Evolutionary conservation across 2,113 vertebrate genomes (phyloP), one percentile per base, ranked within the genome.

Genomic region (Cacatua alba): DNA sequence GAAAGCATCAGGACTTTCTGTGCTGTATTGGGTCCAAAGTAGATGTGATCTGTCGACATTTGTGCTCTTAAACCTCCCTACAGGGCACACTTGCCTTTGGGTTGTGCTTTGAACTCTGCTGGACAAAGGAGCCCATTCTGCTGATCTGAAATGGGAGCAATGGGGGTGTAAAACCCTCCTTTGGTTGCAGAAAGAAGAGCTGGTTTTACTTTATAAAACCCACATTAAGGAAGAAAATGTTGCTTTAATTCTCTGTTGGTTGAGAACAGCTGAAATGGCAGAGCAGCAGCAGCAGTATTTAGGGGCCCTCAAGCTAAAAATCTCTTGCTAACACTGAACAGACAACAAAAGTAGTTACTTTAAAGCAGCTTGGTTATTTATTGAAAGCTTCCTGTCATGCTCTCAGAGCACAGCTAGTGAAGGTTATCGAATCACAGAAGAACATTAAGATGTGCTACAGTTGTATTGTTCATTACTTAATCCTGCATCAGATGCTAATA

Each of bases 131-230:
- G 70, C 23, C 68, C 76, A 12, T 89, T 91, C 87, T 74, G 55
- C 88, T 88, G 85, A 39, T 88, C 55, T 78, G 67, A 91, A 80
- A 86, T 68, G 65, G 62, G 78, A 93, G 67, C 8, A 1, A 31
- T 10, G 33, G 17, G 71, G 21, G 11, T 57, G 39, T 81, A 86
- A 92, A 90, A 89, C 52, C 60, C 52, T 80, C 48, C 53, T 92
- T 93, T 86, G 63, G 23, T 93, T 95, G 80, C 70, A 62, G 80
- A 75, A 71, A 55, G 69, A 95, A 76, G 70, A 76, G n/a, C 64
- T 91, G 77, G 8, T 92, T 95, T 94, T 92, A 71, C 92, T 94
- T 91, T 91, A 76, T 26, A 86, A 93, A 97, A 88, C 68, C 74
- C 85, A 92, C 78, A 79, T 64, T 82, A 93, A 89, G 82, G 59